These are phyloP conservation scores for Achroia grisella DNA, from an alignment of 1,140 invertebrate genomes.

Conservation along the genomic window DNA sequence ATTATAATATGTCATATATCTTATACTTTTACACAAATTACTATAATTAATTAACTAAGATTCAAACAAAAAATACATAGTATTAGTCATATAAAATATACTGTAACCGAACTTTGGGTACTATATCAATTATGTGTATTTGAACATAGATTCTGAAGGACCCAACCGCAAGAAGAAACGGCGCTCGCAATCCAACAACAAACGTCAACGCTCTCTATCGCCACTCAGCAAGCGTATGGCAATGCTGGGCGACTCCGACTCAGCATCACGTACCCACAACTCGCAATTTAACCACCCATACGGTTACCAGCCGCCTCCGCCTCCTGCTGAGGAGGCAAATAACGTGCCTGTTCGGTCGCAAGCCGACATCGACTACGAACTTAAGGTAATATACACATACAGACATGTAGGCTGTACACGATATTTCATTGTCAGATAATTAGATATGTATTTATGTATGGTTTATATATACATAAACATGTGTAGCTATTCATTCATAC, in stretches of 20 bases:
- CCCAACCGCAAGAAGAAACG: constrained; percentile 78
- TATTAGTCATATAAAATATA: too few relatives aligned
- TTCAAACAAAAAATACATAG: too few relatives aligned
- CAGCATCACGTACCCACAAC: constrained; percentile 73
- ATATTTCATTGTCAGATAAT: too few relatives aligned
- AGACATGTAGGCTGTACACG: too few relatives aligned
- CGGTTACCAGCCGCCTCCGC: constrained; percentile 61
- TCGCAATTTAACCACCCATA: constrained; percentile 75
- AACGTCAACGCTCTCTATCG: constrained; percentile 83
- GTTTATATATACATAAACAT: too few relatives aligned
- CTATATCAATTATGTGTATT: not conserved
- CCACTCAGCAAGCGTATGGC: constrained; percentile 87
- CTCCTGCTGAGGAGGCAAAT: constrained; percentile 44
- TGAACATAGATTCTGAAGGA: constrained; percentile 67
- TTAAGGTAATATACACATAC: constrained; percentile 75
- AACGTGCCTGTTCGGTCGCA: constrained; percentile 36
- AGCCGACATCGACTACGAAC: constrained; percentile 78
- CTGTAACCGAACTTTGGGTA: too few relatives aligned
- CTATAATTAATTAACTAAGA: too few relatives aligned
- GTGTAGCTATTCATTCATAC: too few relatives aligned
- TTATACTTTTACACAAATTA: too few relatives aligned
- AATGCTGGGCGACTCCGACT: constrained; percentile 73
- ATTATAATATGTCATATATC: too few relatives aligned
- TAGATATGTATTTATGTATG: too few relatives aligned
- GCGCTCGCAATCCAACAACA: constrained; percentile 73